A percentile compares a stretch with the other conserved stretches of the same genome.
These are phyloP conservation scores for Phoxinus dragarum DNA, from an alignment of 2,797 vertebrate genomes.

Conservation along the genomic window DNA sequence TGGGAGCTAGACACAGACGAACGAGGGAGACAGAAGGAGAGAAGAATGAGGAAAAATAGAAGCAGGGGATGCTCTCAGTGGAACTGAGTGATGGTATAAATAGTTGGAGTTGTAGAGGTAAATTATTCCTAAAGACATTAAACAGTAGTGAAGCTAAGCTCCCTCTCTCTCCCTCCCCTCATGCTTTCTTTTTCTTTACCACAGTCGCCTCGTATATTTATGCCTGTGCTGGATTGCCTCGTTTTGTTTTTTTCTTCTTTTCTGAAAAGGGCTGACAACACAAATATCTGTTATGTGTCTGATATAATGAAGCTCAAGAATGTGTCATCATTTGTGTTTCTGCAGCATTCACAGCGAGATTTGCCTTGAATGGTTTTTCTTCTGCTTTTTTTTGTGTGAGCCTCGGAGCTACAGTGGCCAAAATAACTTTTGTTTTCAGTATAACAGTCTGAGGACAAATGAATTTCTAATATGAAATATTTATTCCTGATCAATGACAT, in stretches of 20 bases:
- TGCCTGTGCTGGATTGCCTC: neutral
- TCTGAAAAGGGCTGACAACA: conserved; percentile 24
- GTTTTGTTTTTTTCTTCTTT: neutral
- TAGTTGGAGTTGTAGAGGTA: conserved; percentile 59
- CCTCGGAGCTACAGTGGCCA: neutral
- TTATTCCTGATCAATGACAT: neutral
- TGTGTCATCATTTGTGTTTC: conserved; percentile 24
- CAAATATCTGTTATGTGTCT: conserved; percentile 34
- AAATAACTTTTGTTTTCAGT: neutral
- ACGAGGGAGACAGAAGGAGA: conserved; percentile 40
- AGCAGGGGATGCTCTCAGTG: conserved; percentile 30
- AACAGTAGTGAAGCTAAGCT: conserved; percentile 41
- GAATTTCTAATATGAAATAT: neutral
- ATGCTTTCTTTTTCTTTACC: neutral
- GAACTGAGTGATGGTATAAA: conserved; percentile 49
- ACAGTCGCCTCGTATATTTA: conserved; percentile 17
- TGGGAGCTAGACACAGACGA: conserved; percentile 50
- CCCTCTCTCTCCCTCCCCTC: conserved; percentile 9
- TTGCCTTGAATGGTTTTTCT: neutral
- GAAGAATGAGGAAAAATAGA: conserved; percentile 37
- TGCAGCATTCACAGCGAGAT: neutral
- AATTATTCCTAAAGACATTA: conserved; percentile 63
- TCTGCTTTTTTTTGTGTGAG: neutral
- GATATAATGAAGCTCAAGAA: conserved; percentile 38
- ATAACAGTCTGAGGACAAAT: neutral